Evolutionary conservation across 1,140 invertebrate species (phyloP), one percentile per base, ranked within the genome.

Genomic region (Tenebrio molitor): DNA sequence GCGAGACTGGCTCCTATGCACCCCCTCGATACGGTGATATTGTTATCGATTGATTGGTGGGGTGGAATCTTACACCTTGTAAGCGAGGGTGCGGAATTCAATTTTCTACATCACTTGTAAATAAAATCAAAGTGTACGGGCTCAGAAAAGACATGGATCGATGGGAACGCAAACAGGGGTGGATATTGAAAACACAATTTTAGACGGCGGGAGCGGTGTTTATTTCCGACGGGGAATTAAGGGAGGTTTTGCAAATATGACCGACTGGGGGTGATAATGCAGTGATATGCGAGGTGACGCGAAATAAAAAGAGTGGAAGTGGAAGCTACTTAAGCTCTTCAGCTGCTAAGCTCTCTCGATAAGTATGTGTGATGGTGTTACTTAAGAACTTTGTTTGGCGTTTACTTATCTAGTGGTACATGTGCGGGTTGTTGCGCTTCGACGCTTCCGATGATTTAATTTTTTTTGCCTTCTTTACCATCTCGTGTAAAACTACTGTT

Each of bases 51-150:
- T 78, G 78, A 81, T 80, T 74, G 75, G 66, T 68, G 72, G 71
- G 70, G 73, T 74, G 76, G 75, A 79, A 79, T 77, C 78, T 76
- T 70, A 75, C 78, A 81, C 78, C 78, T 79, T 75, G 71, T 69
- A 74, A 68, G 50, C 19, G 36, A 75, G 79, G 78, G 78, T 75
- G 81, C 77, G 79, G 79, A 82, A 81, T 82, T 80, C 81, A 82
- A 82, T 82, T 82, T 82, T 82, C 81, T 81, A 81, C 81, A 82
- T 82, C 81, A 80, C 78, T 82, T 80, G 81, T 80, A 79, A 82
- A 82, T 82, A 80, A 82, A 81, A 82, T 81, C 79, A 78, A 77
- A 81, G 79, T 78, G 80, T 78, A 72, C 75, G 71, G 72, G 75
- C 75, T 68, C 66, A 46, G 78, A 75, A 74, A 80, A 75, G 75